phyloP scores from a whole-genome alignment of 2,113 vertebrate genomes.

The Triplophysa siluroides region DNA sequence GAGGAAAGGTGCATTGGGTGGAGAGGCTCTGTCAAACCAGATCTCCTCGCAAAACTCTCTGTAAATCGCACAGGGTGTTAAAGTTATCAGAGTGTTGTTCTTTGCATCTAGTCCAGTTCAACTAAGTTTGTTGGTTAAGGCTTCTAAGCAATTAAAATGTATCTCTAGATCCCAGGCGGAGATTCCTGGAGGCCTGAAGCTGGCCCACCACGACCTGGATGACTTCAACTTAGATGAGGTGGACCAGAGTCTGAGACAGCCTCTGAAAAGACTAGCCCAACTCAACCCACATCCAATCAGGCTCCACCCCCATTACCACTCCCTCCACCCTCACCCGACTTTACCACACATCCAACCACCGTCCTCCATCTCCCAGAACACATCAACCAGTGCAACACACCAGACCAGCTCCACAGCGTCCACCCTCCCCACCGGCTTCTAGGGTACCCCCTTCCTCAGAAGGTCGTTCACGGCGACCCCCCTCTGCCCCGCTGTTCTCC shows the following conservation, averaged over 20 bases:
- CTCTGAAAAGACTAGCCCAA: slow-evolving; percentile 77
- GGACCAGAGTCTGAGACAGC: slow-evolving; percentile 79
- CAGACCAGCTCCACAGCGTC: slow-evolving; percentile 45
- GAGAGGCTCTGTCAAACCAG: slow-evolving; percentile 97
- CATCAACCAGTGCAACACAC: slow-evolving; percentile 40
- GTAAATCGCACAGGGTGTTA: slow-evolving; percentile 58
- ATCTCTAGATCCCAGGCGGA: slow-evolving; percentile 76
- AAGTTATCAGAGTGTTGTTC: neutral
- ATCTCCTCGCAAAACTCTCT: slow-evolving; percentile 96
- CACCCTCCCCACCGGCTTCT: slow-evolving; percentile 49
- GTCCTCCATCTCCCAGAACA: slow-evolving; percentile 48
- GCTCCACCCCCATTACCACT: slow-evolving; percentile 69
- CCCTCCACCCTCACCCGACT: slow-evolving; percentile 70
- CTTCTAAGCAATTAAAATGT: slow-evolving; percentile 41
- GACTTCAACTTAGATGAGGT: slow-evolving; percentile 88
- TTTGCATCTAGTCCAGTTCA: neutral
- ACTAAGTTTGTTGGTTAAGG: neutral
- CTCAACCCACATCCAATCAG: slow-evolving; percentile 55
- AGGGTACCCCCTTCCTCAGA: slow-evolving; percentile 53
- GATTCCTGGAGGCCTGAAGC: slow-evolving; percentile 88
- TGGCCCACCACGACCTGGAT: slow-evolving; percentile 93
- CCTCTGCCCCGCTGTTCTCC: slow-evolving; percentile 54
- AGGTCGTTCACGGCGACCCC: slow-evolving; percentile 45
- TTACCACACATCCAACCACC: slow-evolving; percentile 64
- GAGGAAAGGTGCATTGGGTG: slow-evolving; percentile 97